Evolutionary conservation across 2,888 invertebrate genomes (phyloP), one percentile per base, ranked within the genome.

Genomic region (Apodemia zela): DNA sequence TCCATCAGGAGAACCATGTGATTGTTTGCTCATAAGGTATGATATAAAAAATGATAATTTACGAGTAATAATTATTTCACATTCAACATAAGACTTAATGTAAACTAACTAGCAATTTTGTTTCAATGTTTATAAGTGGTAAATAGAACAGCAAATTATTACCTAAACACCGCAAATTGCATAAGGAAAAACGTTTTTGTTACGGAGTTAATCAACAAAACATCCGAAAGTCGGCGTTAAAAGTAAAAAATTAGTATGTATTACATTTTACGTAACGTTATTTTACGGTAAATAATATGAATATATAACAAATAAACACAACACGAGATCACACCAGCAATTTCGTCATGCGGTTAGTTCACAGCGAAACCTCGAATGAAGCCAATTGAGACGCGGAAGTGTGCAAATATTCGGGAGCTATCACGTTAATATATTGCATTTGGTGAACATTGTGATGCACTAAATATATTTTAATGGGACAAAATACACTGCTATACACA

Each of bases 271-370:
- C 45, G 45, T 15, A 47, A 47, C 45, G 45, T 47, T 47, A 47
- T 47, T 47, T 47, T 47, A 47, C 45, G 45, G 45, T 47, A 47
- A 47, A 47, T 47, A 47, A 47, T 47, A 29, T 57, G 29, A 29
- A 25, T 57, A 57, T 57, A 57, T 25, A 17, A 59, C 10, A n/a
- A 65, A 57, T 58, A 59, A 58, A 65, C 35, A 65, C 61, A 63
- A 57, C 67, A 64, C 68, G 67, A 47, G 45, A 62, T 67, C 67
- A 74, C 68, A 69, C 68, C 68, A 72, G 68, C 71, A 69, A 60
- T 71, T 71, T 69, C 95, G 92, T 95, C 96, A 84, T 96, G 96
- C 81, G 95, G 96, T 87, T 96, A 94, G 93, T 96, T 77, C 95
- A 80, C 77, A 80, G 79, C 77, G 75, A 75, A 81, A 78, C 74